These are phyloP conservation scores for Uloborus diversus DNA, from an alignment of 1,140 invertebrate genomes.

Conservation along the genomic window DNA sequence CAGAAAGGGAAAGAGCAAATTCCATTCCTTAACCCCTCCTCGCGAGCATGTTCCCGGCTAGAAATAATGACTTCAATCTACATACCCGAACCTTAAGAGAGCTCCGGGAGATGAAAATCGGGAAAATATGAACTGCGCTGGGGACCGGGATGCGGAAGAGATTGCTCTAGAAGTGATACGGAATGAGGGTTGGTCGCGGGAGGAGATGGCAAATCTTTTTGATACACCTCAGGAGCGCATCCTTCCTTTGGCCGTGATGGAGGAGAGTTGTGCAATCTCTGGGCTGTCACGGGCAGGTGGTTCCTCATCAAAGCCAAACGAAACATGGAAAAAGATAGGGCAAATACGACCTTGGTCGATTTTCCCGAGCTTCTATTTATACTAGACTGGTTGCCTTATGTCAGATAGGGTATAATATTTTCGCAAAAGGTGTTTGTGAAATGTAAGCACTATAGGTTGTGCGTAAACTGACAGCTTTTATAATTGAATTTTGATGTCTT, in stretches of 20 bases:
- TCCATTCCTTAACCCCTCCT: neutral
- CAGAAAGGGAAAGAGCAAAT: neutral
- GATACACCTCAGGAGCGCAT: neutral
- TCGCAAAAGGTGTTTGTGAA: no score
- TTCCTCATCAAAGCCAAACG: constrained; percentile 40
- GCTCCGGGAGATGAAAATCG: constrained; percentile 31
- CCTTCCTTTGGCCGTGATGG: neutral
- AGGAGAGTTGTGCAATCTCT: constrained; percentile 14
- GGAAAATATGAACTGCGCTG: constrained; percentile 49
- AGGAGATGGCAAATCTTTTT: constrained; percentile 3
- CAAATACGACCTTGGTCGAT: no score
- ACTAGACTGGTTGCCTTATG: no score
- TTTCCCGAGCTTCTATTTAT: no score
- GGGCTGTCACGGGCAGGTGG: constrained; percentile 47
- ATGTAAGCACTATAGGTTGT: no score
- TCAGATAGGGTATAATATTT: no score
- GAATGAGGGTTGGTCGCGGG: neutral
- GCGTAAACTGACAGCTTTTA: no score
- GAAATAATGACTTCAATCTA: constrained; percentile 54
- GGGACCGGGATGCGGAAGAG: constrained; percentile 26
- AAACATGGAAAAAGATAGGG: neutral
- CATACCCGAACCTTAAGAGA: constrained; percentile 1
- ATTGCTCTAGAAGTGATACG: constrained; percentile 41
- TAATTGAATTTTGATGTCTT: no score
- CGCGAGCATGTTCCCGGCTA: neutral